Conservation (phyloP, 2,888 invertebrate genomes). For the Conops quadrifasciatus region DNA sequence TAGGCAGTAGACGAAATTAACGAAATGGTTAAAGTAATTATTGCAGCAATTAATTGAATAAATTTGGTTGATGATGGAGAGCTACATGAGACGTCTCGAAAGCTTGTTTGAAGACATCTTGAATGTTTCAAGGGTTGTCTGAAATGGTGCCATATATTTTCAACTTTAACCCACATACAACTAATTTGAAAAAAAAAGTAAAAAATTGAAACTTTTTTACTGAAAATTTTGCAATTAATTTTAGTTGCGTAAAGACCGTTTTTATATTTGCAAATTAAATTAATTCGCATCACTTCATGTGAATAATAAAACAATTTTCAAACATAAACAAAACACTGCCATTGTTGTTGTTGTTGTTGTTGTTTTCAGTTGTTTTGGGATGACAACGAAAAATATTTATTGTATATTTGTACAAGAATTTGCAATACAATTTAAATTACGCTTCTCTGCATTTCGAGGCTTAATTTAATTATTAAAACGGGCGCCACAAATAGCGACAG, state of each 20-base stretch:
- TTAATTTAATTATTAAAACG: slow-evolving; percentile 13
- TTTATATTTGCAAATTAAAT: background rate
- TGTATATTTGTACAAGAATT: background rate
- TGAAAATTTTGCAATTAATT: background rate
- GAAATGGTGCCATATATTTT: too few relatives aligned
- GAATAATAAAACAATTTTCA: background rate
- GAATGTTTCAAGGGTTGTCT: too few relatives aligned
- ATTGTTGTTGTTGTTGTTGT: background rate
- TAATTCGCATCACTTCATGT: background rate
- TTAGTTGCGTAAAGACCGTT: background rate
- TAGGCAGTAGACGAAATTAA: too few relatives aligned
- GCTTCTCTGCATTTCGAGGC: background rate
- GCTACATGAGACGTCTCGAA: too few relatives aligned
- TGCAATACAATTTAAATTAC: slow-evolving; percentile 4
- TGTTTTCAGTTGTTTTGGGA: background rate
- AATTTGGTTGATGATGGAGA: too few relatives aligned
- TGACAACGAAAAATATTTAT: background rate
- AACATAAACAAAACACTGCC: background rate
- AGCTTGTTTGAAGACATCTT: too few relatives aligned
- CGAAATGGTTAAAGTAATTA: too few relatives aligned
- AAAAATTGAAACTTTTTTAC: too few relatives aligned
- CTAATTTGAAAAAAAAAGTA: too few relatives aligned
- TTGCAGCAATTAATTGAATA: too few relatives aligned
- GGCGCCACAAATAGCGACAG: background rate
- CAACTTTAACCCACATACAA: too few relatives aligned